Evolutionary conservation across 2,797 vertebrate species (phyloP), one percentile per base, ranked within the genome.

Genomic region (Acanthis flammea): DNA sequence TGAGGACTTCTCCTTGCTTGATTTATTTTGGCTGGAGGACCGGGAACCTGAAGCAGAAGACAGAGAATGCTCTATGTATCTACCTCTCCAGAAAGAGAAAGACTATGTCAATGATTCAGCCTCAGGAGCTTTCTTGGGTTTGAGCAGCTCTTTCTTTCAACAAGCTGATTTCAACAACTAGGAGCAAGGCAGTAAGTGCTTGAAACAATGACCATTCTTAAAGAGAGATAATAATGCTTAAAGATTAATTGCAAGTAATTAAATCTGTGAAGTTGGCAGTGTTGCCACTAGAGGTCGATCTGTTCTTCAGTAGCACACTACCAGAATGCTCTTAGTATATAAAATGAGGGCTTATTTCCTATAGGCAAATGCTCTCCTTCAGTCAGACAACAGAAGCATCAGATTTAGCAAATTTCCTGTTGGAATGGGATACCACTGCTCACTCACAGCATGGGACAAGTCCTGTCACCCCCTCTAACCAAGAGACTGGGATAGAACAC

Each of bases 1-100:
- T 71, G 99, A 99, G 78, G 97, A 98, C 96, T 99, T 99, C 85
- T 99, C 99, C 96, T 98, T 98, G 91, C 97, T 98, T 35, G 98
- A 97, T 70, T 98, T 98, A 89, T 95, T 98, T 28, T 95, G 97
- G 39, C 96, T 96, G 88, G 97, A 98, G 76, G 96, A 95, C 86
- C 98, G 98, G 61, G 97, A 98, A 63, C 94, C 97, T 94, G 96
- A 92, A 95, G 90, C 96, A 93, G 66, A 96, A 84, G 96, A 44
- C 95, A 95, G 95, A 93, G 90, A 95, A 76, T 97, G 97, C 75
- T 97, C 97, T 71, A 75, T 75, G 75, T 88, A 97, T 83, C 96
- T 57, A 97, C 95, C 91, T 98, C 98, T 99, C 95, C 84, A 94
- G 37, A 86, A 91, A 94, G 66, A 93, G n/a, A 57, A 94, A 94